phyloP scores from a whole-genome alignment of 2,797 vertebrate genomes.

The Ptychobarbus kaznakovi region DNA sequence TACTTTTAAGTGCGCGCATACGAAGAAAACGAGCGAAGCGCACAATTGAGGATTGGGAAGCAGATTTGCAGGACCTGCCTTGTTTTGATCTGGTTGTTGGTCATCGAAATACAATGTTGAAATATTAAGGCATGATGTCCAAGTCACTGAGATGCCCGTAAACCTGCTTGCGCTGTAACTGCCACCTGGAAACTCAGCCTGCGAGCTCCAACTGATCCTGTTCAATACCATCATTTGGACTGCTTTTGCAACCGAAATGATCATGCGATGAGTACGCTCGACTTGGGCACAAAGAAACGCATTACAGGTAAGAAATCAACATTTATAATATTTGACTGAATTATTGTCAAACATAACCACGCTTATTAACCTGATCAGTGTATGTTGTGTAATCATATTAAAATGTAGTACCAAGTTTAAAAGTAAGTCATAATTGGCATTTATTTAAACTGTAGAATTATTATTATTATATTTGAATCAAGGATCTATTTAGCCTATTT shows the following conservation, averaged over 20 bases:
- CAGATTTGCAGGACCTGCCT: conserved; percentile 48
- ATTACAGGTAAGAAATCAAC: conserved; percentile 74
- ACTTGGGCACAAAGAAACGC: conserved; percentile 66
- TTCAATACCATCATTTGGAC: conserved; percentile 64
- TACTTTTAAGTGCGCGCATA: conserved; percentile 42
- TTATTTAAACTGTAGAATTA: neutral
- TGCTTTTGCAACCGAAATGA: conserved; percentile 71
- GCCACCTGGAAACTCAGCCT: conserved; percentile 74
- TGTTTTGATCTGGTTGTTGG: conserved; percentile 1
- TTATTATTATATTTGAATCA: neutral
- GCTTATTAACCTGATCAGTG: neutral
- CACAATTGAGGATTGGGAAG: conserved; percentile 27
- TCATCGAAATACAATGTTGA: conserved; percentile 42
- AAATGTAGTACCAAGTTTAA: neutral
- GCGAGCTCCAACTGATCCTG: conserved; percentile 37
- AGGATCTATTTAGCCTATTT: neutral
- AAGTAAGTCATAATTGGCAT: conserved; percentile 7
- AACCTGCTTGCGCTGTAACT: conserved; percentile 63
- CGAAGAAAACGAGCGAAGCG: conserved; percentile 42
- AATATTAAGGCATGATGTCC: conserved; percentile 46
- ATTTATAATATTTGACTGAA: conserved; percentile 13
- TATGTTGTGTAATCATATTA: neutral
- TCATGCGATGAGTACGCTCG: conserved; percentile 83
- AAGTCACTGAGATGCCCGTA: conserved; percentile 67
- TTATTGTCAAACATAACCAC: neutral